Evolutionary conservation across 2,797 vertebrate species (phyloP).

Genomic region (Lutjanus argentimaculatus): DNA sequence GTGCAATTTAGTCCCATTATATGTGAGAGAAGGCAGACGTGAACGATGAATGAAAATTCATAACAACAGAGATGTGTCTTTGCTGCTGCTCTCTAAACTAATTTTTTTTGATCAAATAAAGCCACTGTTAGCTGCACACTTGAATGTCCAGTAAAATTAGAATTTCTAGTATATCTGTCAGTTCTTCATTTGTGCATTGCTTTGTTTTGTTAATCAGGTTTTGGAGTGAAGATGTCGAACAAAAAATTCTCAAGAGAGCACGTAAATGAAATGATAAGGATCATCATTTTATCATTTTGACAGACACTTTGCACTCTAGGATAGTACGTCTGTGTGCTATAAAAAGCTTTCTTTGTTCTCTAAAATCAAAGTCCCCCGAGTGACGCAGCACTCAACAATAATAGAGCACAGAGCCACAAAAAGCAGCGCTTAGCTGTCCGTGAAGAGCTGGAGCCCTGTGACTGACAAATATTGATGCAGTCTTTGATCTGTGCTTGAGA

Average conservation of each 20-base stretch:
- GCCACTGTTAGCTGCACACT: neutral
- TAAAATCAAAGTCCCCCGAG: constrained; percentile 55
- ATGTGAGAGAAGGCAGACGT: too few relatives aligned
- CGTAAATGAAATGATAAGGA: neutral
- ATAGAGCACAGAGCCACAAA: constrained; percentile 49
- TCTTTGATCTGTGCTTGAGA: constrained; percentile 66
- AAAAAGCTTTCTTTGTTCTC: constrained; percentile 63
- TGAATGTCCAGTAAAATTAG: neutral
- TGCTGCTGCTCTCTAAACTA: neutral
- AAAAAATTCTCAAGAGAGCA: neutral
- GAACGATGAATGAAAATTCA: neutral
- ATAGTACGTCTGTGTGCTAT: neutral
- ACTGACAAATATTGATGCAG: constrained; percentile 72
- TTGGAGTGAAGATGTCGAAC: neutral
- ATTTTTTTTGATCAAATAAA: neutral
- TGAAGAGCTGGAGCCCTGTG: constrained; percentile 40
- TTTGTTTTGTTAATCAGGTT: neutral
- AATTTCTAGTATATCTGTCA: neutral
- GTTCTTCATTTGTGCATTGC: neutral
- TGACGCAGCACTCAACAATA: constrained; percentile 63
- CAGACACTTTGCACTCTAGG: neutral
- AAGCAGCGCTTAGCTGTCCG: constrained; percentile 46
- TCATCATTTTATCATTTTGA: neutral
- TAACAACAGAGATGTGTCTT: neutral
- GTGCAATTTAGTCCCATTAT: too few relatives aligned